Evolutionary conservation across 2,113 vertebrate genomes (phyloP), one percentile per base, ranked within the genome.

Genomic region (Otus sunia): DNA sequence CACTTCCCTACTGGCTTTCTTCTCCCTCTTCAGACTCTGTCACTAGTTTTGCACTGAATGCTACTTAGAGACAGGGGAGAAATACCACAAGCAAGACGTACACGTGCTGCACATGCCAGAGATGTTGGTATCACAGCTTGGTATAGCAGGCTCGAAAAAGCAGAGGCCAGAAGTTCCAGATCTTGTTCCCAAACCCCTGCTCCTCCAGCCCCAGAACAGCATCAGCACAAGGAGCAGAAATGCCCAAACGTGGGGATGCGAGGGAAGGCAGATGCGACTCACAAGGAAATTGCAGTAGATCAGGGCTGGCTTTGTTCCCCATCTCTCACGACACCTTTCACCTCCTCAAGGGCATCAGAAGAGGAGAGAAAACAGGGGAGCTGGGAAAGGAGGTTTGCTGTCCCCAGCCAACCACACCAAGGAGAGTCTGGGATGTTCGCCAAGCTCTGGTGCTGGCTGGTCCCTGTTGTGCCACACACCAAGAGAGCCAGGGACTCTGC

Each of bases 91-190:
- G 49, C 32, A 43, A 60, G 68, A 55, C 0, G 2, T 30, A 34
- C 19, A 25, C 0, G 0, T 21, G 25, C 41, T 79, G 75, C 32
- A 39, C 0, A 0, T 52, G 39, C 45, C 45, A 30, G 55, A 68
- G 63, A 9, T 9, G 41, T 10, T 53, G 71, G 29, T 52, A 19
- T 7, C 10, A 4, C 68, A 49, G 7, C 13, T 41, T 36, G 47
- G 67, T 12, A 29, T 3, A 68, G 80, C 39, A 62, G 75, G 12
- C 14, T 39, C 41, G 41, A 13, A 36, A 53, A 53, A 41, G 11
- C 12, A 49, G 83, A 75, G 45, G 14, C 14, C n/a, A 71, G 37
- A 15, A 71, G 11, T 21, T 73, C n/a, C 50, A 29, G 52, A n/a
- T 18, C 34, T 50, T 67, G 34, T 19, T 49, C 64, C 86, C 36